These are phyloP conservation scores for Rhinogobius similis DNA, from an alignment of 2,113 vertebrate genomes.

Conservation along the genomic window DNA sequence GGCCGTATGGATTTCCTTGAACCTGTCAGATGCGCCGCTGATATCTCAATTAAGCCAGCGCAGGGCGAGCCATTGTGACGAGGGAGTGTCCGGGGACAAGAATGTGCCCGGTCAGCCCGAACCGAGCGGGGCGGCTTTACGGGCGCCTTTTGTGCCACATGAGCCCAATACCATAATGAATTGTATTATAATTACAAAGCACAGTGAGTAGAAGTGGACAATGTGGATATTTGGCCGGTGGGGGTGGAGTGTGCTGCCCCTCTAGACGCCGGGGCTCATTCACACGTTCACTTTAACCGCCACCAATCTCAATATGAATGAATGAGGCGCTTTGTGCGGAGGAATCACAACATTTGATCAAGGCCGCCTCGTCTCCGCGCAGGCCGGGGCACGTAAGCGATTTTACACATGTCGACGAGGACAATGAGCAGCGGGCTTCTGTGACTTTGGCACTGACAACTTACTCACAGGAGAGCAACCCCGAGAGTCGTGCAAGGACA, in stretches of 20 bases:
- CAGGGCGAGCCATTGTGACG: constrained; percentile 72
- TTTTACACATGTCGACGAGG: constrained; percentile 33
- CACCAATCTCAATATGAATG: constrained; percentile 77
- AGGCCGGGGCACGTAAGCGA: constrained; percentile 21
- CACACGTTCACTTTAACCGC: constrained; percentile 73
- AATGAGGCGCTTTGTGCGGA: constrained; percentile 68
- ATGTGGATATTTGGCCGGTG: constrained; percentile 79
- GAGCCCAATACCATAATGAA: constrained; percentile 82
- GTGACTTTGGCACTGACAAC: constrained; percentile 24
- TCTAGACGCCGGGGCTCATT: constrained; percentile 70
- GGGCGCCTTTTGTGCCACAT: constrained; percentile 77
- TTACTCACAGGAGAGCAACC: background rate
- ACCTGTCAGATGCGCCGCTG: constrained; percentile 75
- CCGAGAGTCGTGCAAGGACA: no score
- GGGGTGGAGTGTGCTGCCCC: constrained; percentile 77
- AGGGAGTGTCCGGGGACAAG: constrained; percentile 72
- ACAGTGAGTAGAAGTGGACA: constrained; percentile 79
- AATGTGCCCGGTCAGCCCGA: constrained; percentile 79
- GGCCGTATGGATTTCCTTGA: constrained; percentile 26
- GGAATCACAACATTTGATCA: constrained; percentile 76
- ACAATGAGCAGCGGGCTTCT: constrained; percentile 14
- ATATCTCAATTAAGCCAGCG: constrained; percentile 80
- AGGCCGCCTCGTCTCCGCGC: constrained; percentile 63
- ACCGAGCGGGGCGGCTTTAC: constrained; percentile 75
- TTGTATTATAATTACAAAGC: constrained; percentile 88